These are phyloP conservation scores for Chrysaora quinquecirrha DNA, from an alignment of 30 jellyfish, hydroid and myxozoan species.

Conservation along the genomic window DNA sequence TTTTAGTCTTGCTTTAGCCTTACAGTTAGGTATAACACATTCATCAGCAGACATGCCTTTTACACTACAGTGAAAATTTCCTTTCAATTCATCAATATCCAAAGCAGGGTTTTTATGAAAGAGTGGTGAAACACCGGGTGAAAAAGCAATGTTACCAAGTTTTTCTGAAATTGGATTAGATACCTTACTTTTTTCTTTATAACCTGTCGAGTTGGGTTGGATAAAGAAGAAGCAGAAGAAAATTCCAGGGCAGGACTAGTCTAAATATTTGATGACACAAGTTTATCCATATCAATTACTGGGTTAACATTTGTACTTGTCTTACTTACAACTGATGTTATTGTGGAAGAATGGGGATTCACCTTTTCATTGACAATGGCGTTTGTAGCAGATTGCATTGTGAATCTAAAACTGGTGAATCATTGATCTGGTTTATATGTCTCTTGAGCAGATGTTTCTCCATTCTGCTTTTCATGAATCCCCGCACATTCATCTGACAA, in stretches of 20 bases:
- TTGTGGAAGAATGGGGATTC: too few species aligned
- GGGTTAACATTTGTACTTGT: too few species aligned
- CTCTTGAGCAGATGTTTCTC: neutral
- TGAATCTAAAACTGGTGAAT: neutral
- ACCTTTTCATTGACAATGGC: neutral
- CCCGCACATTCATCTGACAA: constrained; percentile 45
- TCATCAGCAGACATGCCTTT: neutral
- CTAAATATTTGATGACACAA: too few species aligned
- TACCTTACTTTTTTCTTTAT: neutral
- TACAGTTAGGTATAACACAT: neutral
- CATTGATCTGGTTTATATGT: neutral
- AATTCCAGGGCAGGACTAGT: too few species aligned
- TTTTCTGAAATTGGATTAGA: too few species aligned
- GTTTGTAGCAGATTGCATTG: neutral
- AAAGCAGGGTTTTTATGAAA: too few species aligned
- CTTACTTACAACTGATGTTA: neutral
- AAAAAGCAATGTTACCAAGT: too few species aligned
- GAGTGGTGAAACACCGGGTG: too few species aligned
- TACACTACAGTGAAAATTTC: neutral
- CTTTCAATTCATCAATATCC: neutral
- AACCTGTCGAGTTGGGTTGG: neutral
- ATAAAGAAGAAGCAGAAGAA: too few species aligned
- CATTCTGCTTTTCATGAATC: constrained; percentile 4
- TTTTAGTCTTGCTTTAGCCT: neutral
- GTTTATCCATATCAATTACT: too few species aligned